phyloP scores from a whole-genome alignment of 1,140 invertebrate genomes.

The Drosophila ercepeae region DNA sequence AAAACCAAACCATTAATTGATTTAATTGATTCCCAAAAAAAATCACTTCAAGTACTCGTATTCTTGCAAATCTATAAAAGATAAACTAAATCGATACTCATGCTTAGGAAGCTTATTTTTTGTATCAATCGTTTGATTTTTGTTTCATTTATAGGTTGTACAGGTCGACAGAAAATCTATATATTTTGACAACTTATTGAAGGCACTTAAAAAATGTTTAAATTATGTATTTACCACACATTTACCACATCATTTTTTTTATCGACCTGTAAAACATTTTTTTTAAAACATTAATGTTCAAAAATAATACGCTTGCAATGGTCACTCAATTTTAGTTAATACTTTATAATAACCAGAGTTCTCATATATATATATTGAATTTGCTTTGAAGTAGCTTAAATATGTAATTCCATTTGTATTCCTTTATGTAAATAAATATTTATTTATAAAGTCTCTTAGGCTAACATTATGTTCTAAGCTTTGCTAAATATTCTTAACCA shows the following conservation, averaged over 20 bases:
- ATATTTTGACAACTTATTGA: background rate
- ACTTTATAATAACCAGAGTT: conserved; percentile 32
- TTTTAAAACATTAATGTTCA: conserved; percentile 32
- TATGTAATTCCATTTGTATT: conserved; percentile 55
- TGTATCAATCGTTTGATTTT: background rate
- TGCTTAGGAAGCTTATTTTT: conserved; percentile 1
- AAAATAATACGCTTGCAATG: conserved; percentile 48
- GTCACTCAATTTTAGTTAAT: conserved; percentile 49
- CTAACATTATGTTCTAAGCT: background rate
- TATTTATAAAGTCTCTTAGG: conserved; percentile 28
- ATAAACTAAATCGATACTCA: background rate
- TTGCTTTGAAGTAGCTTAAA: conserved; percentile 69
- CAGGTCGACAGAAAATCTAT: background rate
- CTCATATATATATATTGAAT: conserved; percentile 37
- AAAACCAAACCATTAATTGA: background rate
- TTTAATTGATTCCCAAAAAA: background rate
- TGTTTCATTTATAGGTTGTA: background rate
- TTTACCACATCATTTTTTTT: too few species aligned
- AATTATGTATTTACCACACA: background rate
- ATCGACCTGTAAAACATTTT: background rate
- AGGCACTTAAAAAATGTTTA: background rate
- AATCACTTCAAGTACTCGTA: conserved; percentile 10
- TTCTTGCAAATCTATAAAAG: conserved; percentile 11
- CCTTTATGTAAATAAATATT: conserved; percentile 59
- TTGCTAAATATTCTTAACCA: background rate